Evolutionary conservation across 2,888 invertebrate species (phyloP), one percentile per base, ranked within the genome.

Genomic region (Agriopis marginaria): DNA sequence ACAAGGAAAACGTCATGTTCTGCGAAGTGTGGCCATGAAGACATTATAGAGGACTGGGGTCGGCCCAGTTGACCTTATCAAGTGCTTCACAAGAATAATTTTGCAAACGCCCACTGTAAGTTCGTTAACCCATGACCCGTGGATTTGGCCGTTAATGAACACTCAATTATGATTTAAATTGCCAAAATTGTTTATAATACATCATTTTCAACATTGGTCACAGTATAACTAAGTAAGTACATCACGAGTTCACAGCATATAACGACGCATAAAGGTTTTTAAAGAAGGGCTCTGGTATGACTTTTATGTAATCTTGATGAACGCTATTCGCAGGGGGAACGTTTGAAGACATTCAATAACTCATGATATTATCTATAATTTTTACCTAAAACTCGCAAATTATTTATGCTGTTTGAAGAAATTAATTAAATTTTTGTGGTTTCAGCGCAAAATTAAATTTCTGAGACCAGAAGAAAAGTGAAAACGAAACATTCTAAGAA

Each of bases 31-130:
- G 66, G 65, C 59, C 53, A 72, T 74, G 67, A 54, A 54, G 17
- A 62, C 50, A 63, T 68, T 47, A 60, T 44, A n/a, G 58, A 50
- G 12, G 61, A 11, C 54, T 14, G 58, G 60, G 76, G 75, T 77
- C 73, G 59, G n/a, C 56, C n/a, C 58, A 73, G 66, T 77, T 76
- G 74, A 77, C 77, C 76, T 70, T 64, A 74, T 76, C 69, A 75
- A 74, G 58, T 56, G 60, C 51, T 59, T 39, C 66, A 68, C 74
- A 62, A 63, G 63, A 73, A 71, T 71, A 73, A 67, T 71, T 75
- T 74, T 64, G 75, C 73, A 60, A 65, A 73, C 74, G 62, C 74
- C 76, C 65, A 76, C 77, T 56, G 61, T 11, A n/a, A 54, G 65
- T 66, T 60, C 72, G 62, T 71, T 71, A 65, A 69, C 71, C 66